Base-by-base conservation (phyloP, 2,113 vertebrate genomes). In the Muntiacus muntjak region DNA sequence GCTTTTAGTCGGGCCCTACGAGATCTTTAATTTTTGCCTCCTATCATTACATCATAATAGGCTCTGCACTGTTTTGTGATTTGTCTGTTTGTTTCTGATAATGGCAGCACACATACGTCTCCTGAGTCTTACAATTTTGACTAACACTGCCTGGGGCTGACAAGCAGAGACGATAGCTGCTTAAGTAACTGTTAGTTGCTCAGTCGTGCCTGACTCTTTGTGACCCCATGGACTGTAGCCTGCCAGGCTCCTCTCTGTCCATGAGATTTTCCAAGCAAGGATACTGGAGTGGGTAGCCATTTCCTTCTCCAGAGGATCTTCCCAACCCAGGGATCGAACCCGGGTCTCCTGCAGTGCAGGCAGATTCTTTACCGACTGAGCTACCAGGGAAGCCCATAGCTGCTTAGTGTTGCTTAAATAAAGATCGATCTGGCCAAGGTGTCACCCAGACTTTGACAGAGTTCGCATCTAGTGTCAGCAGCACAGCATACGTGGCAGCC, bases 21-120 rank as follows among this genome's bases (percentile, higher is more conserved):
- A 97, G 81, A 47, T 92, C 83, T 91, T 87, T 97, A 17, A 93
- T 92, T 96, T 92, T 74, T 84, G 47, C 47, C 10, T 95, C 60
- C n/a, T 58, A 19, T 89, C 47, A 16, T 96, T 90, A 45, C 62
- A 50, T 94, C 57, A 89, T 97, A 30, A 84, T 33, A 47, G 86
- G 21, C 30, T 91, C 30, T 83, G 79, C 43, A 47, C 23, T 79
- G 13, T 84, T 17, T 1, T 71, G 83, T 87, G 95, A 84, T 67
- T 89, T 84, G 78, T 81, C 3, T 30, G 43, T 47, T 33, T 33
- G 78, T 57, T 91, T 50, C 30, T 74, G 71, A 13, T 91, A 47
- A 57, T 62, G 47, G 28, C 36, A 1, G 28, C 55, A 13, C 58
- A 81, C 4, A n/a, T 33, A 13, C 26, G 17, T 79, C 57, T 76